phyloP scores from a whole-genome alignment of 1,140 invertebrate genomes.

The Ephestia elutella region DNA sequence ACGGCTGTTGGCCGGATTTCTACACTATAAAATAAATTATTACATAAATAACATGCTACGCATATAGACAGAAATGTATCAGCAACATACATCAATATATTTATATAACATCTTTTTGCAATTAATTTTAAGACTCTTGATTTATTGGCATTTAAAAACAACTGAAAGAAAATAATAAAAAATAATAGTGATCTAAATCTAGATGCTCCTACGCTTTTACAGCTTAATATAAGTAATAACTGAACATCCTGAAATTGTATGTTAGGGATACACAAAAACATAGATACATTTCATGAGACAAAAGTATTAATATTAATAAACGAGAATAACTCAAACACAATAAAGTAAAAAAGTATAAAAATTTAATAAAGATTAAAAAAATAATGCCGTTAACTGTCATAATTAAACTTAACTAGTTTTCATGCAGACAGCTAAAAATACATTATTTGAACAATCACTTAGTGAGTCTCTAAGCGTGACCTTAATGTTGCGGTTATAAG shows the following conservation, averaged over 20 bases:
- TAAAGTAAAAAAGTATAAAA: background rate
- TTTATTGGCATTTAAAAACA: background rate
- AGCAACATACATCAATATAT: no score
- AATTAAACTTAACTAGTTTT: background rate
- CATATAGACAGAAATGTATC: no score
- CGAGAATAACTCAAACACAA: background rate
- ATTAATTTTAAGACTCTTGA: background rate
- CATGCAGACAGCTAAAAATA: background rate
- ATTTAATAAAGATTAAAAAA: no score
- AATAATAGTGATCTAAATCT: background rate
- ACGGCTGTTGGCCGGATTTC: background rate
- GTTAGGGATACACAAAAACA: no score
- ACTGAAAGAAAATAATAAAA: background rate
- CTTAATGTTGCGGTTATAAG: background rate
- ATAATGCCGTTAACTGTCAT: background rate
- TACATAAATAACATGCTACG: background rate
- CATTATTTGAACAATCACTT: background rate
- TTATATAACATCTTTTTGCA: no score
- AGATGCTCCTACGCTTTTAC: background rate
- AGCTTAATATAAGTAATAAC: no score
- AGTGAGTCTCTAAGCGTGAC: background rate
- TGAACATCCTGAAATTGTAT: no score
- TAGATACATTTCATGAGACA: no score
- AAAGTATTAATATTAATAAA: no score
- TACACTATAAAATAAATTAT: background rate